Conservation (phyloP, 2,888 invertebrate genomes). For the Rhabditophanes sp. region DNA sequence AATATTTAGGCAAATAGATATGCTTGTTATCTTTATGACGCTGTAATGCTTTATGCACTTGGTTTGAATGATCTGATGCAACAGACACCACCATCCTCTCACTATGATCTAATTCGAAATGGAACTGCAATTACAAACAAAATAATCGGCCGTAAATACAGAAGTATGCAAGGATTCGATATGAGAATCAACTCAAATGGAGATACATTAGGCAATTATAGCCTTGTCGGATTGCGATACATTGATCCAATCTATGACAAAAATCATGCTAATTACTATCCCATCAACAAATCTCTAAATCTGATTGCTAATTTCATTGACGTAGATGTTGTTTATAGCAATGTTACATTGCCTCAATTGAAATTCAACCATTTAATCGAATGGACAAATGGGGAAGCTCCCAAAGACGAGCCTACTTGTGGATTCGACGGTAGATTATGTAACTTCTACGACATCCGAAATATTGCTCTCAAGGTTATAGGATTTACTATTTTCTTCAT, state of each 20-base stretch:
- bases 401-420: constrained; percentile 63
- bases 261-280: constrained; percentile 28
- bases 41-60: constrained; percentile 67
- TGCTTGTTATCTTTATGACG: constrained; percentile 71
- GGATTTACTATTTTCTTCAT: too few species aligned
- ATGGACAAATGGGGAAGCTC: constrained; percentile 63
- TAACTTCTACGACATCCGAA: too few species aligned
- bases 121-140: constrained; percentile 61
- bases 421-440: constrained; percentile 54
- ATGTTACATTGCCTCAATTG: constrained; percentile 7
- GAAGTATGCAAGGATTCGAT: constrained; percentile 66
- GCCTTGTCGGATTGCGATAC: constrained; percentile 61
- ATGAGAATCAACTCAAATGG: constrained; percentile 74
- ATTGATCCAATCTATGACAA: constrained; percentile 16
- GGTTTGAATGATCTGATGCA: constrained; percentile 62
- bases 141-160: constrained; percentile 59
- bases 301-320: constrained; percentile 32
- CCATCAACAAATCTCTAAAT: constrained; percentile 27
- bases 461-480: too few species aligned
- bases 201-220: constrained; percentile 78
- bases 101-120: constrained; percentile 50
- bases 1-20: constrained; percentile 50
- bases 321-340: constrained; percentile 12
- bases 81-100: constrained; percentile 44
- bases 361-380: constrained; percentile 49